A percentile compares a stretch with the other conserved stretches of the same genome.
Conservation (phyloP, 2,888 invertebrate species). For the Caenorhabditis sp. region DNA sequence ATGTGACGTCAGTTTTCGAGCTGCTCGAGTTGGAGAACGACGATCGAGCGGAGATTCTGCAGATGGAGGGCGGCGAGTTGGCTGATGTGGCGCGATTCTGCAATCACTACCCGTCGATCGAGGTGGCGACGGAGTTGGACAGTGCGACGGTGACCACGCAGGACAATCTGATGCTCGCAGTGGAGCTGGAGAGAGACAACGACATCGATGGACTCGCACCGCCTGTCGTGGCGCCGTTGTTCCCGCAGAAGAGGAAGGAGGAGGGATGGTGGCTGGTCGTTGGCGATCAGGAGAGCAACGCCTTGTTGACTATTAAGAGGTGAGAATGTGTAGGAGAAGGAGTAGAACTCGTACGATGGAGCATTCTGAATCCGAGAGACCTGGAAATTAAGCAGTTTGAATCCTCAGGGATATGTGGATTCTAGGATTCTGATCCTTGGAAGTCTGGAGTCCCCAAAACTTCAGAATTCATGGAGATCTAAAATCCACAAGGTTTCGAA, state of each 20-base stretch:
- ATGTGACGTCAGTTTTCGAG: constrained; percentile 94
- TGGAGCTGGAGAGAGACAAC: constrained; percentile 96
- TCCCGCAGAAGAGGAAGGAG: constrained; percentile 89
- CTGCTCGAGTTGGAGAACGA: constrained; percentile 93
- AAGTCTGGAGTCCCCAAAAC: no score
- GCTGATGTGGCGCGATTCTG: constrained; percentile 98
- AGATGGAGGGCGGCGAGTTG: constrained; percentile 90
- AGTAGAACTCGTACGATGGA: no score
- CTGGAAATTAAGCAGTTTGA: no score
- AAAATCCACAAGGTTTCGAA: no score
- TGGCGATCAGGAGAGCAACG: constrained; percentile 95
- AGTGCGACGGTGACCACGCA: constrained; percentile 90
- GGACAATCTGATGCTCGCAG: constrained; percentile 92
- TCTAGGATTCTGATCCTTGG: no score
- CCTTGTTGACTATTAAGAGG: constrained; percentile 96
- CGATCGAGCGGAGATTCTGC: constrained; percentile 88
- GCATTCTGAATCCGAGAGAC: no score
- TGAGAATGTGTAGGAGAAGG: constrained; percentile 72
- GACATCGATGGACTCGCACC: constrained; percentile 89
- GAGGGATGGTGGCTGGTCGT: constrained; percentile 96
- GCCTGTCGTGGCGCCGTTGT: constrained; percentile 98
- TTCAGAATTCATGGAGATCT: no score
- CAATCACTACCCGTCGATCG: constrained; percentile 98
- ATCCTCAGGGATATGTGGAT: no score
- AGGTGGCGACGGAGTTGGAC: constrained; percentile 93